phyloP scores from a whole-genome alignment of 92 coral and sea anemone species.

The Zoanthus sansibaricus region DNA sequence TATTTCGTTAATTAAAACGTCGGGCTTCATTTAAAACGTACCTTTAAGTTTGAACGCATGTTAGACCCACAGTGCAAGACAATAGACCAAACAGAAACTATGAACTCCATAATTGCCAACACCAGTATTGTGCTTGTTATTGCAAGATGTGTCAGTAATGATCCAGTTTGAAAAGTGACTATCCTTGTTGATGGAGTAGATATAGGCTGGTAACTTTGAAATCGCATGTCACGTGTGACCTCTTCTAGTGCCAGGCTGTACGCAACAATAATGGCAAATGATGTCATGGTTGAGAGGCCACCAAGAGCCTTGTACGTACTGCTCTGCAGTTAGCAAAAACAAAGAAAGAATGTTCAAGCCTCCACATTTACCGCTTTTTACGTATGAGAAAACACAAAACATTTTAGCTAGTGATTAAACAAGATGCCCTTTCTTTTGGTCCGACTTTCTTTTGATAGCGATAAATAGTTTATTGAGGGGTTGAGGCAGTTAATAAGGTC shows the following conservation, averaged over 20 bases:
- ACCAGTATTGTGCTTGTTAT: slow-evolving; percentile 17
- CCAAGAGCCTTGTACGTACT: neutral
- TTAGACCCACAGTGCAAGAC: slow-evolving; percentile 6
- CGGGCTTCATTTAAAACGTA: neutral
- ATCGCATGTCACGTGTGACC: slow-evolving; percentile 31
- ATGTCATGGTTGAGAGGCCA: slow-evolving; percentile 33
- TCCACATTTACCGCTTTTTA: neutral
- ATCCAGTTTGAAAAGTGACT: neutral
- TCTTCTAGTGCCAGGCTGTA: slow-evolving; percentile 47
- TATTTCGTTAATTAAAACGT: too few relatives aligned
- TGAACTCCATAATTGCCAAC: slow-evolving; percentile 7
- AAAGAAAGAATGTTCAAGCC: neutral
- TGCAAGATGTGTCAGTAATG: neutral
- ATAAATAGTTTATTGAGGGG: too few relatives aligned
- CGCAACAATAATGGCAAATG: slow-evolving; percentile 34
- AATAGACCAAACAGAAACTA: slow-evolving; percentile 21
- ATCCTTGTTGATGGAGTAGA: neutral
- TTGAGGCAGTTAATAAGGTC: too few relatives aligned
- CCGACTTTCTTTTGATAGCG: too few relatives aligned
- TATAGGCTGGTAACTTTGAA: slow-evolving; percentile 14
- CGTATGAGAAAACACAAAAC: too few relatives aligned
- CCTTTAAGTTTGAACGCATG: neutral
- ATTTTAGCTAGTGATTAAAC: too few relatives aligned
- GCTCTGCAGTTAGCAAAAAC: neutral
- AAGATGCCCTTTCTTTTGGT: too few relatives aligned